Evolutionary conservation across 2,113 vertebrate species (phyloP).

Genomic region (Pollachius pollachius): DNA sequence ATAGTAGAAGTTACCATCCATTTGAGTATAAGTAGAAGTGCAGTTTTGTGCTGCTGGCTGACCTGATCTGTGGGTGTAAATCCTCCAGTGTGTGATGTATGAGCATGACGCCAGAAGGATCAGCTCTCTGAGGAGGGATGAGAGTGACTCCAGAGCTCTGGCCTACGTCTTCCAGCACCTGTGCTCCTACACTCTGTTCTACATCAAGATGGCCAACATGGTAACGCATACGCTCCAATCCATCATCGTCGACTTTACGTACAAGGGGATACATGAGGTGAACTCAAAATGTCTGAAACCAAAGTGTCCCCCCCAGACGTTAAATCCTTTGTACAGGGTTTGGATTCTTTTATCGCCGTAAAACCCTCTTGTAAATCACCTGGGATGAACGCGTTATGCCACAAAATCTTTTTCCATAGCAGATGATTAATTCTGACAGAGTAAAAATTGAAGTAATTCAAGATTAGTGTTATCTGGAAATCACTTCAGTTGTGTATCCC

Average conservation of each 20-base stretch:
- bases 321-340: background rate
- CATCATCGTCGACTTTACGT: too few relatives aligned
- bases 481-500: too few relatives aligned
- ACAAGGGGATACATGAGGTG: background rate
- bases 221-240: constrained; percentile 27
- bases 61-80: background rate
- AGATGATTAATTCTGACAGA: too few relatives aligned
- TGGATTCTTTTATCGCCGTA: background rate
- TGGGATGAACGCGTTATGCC: too few relatives aligned
- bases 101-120: constrained; percentile 59
- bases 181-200: constrained; percentile 56
- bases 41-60: background rate
- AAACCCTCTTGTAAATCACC: too few relatives aligned
- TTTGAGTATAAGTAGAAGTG: too few relatives aligned
- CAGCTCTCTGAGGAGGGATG: constrained; percentile 60
- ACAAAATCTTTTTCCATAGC: too few relatives aligned
- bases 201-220: constrained; percentile 63
- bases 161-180: constrained; percentile 60
- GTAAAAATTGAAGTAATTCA: too few relatives aligned
- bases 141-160: constrained; percentile 66
- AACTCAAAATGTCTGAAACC: background rate
- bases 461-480: too few relatives aligned
- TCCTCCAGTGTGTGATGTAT: constrained; percentile 25
- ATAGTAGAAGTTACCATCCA: too few relatives aligned
- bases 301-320: background rate